Base-by-base conservation (phyloP, 2,888 invertebrate species). In the Pterostichus niger region DNA sequence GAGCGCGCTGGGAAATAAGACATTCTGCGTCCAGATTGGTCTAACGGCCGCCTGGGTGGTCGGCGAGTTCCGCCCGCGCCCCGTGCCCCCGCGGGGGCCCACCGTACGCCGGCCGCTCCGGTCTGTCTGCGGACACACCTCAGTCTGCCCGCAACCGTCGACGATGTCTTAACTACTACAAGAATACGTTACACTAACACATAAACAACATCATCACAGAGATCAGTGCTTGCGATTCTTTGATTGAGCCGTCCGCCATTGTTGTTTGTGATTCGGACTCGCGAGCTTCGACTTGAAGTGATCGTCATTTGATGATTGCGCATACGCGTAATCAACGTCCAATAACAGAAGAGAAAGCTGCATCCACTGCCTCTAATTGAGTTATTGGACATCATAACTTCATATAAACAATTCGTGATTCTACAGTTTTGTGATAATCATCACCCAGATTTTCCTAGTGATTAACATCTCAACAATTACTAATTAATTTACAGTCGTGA, bases 11-110 rank as follows among this genome's bases (percentile, higher is more conserved):
- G 88, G 88, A 89, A 90, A 89, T 90, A 89, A 90, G 90, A 90
- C 90, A 89, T 89, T 89, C 89, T 89, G 89, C 86, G 88, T 89
- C 86, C 89, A 89, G 90, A 90, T 90, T 90, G 90, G 89, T 89
- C 89, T 89, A 88, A 88, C 89, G 87, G 76, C 79, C 68, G 89
- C 89, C 88, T 90, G 90, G 90, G 90, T 90, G 90, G 90, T 90
- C 90, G 89, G 86, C 85, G 85, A 85, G 85, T 85, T 86, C 85
- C 86, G 86, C 86, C 86, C 86, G 84, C 85, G 85, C 85, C 85
- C 85, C 64, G 44, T 46, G 33, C 52, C 17, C 49, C 68, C 54
- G n/a, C 44, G 64, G 35, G 35, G 35, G 56, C 76, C 52, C 49
- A 11, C 76, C 49, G 17, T 31, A 15, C 33, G 40, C 64, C 11